Conservation (phyloP, 2,888 invertebrate species). For the Limnephilus lunatus region DNA sequence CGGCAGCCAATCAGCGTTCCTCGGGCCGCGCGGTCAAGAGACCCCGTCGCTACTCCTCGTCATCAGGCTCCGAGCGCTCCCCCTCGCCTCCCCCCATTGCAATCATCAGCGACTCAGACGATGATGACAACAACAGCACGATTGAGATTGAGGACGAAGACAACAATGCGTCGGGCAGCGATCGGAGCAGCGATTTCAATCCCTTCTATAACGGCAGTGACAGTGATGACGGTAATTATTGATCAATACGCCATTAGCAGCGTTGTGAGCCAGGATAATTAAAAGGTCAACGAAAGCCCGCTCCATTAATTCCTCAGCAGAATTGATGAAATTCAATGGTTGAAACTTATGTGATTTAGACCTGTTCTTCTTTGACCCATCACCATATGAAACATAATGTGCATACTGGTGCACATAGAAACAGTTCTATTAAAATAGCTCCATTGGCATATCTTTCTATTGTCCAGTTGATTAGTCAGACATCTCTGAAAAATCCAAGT, state of each 20-base stretch:
- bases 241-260: background rate
- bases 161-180: constrained; percentile 75
- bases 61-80: constrained; percentile 79
- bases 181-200: constrained; percentile 90
- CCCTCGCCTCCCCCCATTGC: constrained; percentile 74
- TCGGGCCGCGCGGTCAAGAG: constrained; percentile 72
- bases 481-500: too few relatives aligned
- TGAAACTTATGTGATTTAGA: too few relatives aligned
- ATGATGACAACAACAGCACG: constrained; percentile 76
- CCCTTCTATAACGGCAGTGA: constrained; percentile 92
- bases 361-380: too few relatives aligned
- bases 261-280: constrained; percentile 68
- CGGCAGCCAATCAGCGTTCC: constrained; percentile 37
- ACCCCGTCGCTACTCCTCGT: constrained; percentile 78
- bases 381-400: too few relatives aligned
- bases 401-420: too few relatives aligned
- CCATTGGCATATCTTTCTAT: too few relatives aligned
- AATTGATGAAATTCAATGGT: too few relatives aligned
- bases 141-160: constrained; percentile 77
- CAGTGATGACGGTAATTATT: constrained; percentile 83
- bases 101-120: constrained; percentile 80
- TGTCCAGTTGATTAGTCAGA: too few relatives aligned
- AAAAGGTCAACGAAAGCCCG: too few relatives aligned
- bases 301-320: too few relatives aligned
- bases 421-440: too few relatives aligned